These are phyloP conservation scores for Machaerirhynchus nigripectus DNA, from an alignment of 2,113 vertebrate species.

Conservation along the genomic window DNA sequence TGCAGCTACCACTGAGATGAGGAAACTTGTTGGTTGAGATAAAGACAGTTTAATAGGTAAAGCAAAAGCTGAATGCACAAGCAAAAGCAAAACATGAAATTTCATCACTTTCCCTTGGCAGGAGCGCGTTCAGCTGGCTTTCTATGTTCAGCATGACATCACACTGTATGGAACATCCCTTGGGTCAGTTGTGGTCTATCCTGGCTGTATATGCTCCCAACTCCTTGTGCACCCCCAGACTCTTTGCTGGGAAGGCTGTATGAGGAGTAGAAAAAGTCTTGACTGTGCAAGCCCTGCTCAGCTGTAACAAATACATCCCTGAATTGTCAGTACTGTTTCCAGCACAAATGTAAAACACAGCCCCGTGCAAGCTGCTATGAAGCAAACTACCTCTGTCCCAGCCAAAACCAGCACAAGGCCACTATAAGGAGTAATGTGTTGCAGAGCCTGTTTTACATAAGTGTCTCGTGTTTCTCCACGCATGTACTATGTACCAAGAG, in stretches of 20 bases:
- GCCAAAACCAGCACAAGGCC: neutral
- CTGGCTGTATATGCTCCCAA: neutral
- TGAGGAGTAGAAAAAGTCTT: neutral
- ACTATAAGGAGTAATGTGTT: neutral
- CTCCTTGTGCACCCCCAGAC: neutral
- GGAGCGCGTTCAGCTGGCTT: neutral
- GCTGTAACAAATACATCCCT: neutral
- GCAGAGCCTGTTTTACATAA: neutral
- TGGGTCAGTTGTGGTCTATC: neutral
- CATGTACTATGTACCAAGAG: neutral
- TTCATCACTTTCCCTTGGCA: neutral
- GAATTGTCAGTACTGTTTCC: neutral
- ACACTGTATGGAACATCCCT: neutral
- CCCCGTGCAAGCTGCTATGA: neutral
- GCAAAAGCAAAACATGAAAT: neutral
- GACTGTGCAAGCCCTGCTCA: neutral
- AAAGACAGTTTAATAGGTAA: neutral
- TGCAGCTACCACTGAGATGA: neutral
- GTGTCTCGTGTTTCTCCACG: neutral
- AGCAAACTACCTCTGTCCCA: neutral
- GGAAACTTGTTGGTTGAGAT: neutral
- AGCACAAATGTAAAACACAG: neutral
- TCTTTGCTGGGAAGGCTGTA: neutral
- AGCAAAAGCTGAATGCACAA: neutral
- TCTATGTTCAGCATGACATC: neutral